phyloP scores from a whole-genome alignment of 2,113 vertebrate genomes.

The Oplegnathus fasciatus region DNA sequence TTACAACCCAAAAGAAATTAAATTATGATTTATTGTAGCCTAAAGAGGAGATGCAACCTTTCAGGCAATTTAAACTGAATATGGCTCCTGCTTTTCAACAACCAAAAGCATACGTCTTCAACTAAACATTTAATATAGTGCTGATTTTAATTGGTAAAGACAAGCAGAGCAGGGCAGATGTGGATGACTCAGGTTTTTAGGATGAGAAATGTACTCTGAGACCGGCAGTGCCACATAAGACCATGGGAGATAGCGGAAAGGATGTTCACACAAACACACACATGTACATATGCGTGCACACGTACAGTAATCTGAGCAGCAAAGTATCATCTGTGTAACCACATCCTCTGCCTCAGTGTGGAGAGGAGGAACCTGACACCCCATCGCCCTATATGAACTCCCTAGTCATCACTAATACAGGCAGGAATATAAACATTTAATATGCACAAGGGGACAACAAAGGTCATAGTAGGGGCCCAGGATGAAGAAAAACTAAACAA shows the following conservation, averaged over 20 bases:
- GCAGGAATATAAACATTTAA: constrained; percentile 75
- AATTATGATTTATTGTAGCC: not conserved
- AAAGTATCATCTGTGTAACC: constrained; percentile 68
- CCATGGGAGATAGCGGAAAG: constrained; percentile 42
- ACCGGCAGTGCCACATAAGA: constrained; percentile 11
- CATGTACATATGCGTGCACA: constrained; percentile 41
- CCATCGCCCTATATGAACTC: constrained; percentile 60
- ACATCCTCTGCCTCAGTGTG: constrained; percentile 72
- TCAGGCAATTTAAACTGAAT: constrained; percentile 10
- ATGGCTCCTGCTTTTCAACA: not conserved
- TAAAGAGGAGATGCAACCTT: not conserved
- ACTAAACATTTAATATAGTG: not conserved
- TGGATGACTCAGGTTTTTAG: constrained; percentile 42
- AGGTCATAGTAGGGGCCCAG: constrained; percentile 58
- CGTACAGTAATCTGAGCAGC: constrained; percentile 65
- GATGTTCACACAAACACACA: constrained; percentile 39
- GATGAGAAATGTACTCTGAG: constrained; percentile 21
- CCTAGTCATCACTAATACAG: constrained; percentile 75
- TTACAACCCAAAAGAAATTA: constrained; percentile 3
- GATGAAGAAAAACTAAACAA: constrained; percentile 24
- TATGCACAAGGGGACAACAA: constrained; percentile 71
- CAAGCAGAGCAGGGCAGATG: constrained; percentile 18
- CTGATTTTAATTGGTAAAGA: constrained; percentile 12
- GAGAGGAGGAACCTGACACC: constrained; percentile 65
- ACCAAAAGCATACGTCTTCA: constrained; percentile 7